phyloP scores from a whole-genome alignment of 2,888 invertebrate genomes.

The Heliothis peltigera region DNA sequence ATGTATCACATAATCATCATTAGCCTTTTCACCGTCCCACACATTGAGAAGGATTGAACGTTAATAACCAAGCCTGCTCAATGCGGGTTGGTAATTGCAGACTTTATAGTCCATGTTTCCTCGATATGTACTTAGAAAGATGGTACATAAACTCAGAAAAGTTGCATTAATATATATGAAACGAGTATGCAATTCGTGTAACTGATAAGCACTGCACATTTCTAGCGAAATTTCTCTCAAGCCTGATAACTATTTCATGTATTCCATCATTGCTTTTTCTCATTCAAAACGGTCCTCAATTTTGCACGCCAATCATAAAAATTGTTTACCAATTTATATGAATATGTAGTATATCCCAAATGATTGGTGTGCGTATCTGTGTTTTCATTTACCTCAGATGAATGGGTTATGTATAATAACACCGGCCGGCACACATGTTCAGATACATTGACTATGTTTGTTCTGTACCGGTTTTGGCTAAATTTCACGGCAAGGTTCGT shows the following conservation, averaged over 20 bases:
- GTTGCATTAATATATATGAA: too few relatives aligned
- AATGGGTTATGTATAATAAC: conserved; percentile 51
- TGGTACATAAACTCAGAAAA: too few relatives aligned
- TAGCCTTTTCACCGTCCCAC: too few relatives aligned
- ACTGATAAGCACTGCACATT: too few relatives aligned
- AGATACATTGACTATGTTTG: conserved; percentile 25
- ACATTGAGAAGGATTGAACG: too few relatives aligned
- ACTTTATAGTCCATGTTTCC: too few relatives aligned
- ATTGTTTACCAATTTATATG: conserved; percentile 39
- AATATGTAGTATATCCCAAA: conserved; percentile 29
- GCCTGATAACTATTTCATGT: background rate
- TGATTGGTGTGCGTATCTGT: conserved; percentile 23
- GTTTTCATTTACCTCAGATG: conserved; percentile 45
- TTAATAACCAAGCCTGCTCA: too few relatives aligned
- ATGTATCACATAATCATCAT: too few relatives aligned
- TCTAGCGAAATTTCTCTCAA: background rate
- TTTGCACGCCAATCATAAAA: conserved; percentile 22
- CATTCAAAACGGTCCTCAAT: conserved; percentile 9
- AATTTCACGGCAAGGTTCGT: conserved; percentile 42
- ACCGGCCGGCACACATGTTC: conserved; percentile 1
- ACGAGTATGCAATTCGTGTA: too few relatives aligned
- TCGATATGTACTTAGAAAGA: too few relatives aligned
- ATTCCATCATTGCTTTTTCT: background rate
- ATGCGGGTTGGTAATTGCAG: too few relatives aligned
- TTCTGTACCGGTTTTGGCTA: conserved; percentile 40